Evolutionary conservation across 2,797 vertebrate species (phyloP), one percentile per base, ranked within the genome.

Genomic region (Parotocinclus haroldoi): DNA sequence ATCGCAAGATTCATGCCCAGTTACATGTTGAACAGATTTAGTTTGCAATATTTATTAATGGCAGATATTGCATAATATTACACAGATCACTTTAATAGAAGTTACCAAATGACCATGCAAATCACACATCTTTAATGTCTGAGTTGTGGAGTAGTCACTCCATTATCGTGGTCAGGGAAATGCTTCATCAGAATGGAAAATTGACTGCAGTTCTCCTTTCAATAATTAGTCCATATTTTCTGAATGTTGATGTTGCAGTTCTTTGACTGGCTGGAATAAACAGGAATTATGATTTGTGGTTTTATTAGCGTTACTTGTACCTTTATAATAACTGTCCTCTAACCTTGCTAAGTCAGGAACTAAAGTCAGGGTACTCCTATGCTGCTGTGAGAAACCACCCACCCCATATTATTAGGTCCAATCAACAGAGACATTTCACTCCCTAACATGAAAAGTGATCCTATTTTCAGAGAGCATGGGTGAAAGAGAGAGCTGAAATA

Each of bases 371-470:
- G 38, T 55, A 8, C 42, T 3, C 40, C 72, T 57, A 48, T 61
- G 61, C 67, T 45, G 19, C 45, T 42, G 39, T 44, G 56, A 56
- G 68, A 70, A 69, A 71, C 12, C 62, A 46, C 61, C 46, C 38
- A 39, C 37, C 46, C 63, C 19, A 19, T 73, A 49, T 63, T 68
- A 68, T 67, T 37, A 71, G 75, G 62, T 69, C 63, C 63, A 46
- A 62, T 52, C 68, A 72, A 63, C 50, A 52, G 59, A 72, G 69
- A 76, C 82, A 78, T 82, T 78, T 75, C 70, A 38, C 73, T 81
- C 50, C 58, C 72, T 70, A 37, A 68, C 63, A 67, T 81, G 72
- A 82, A 80, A 86, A 83, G 73, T 60, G 77, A 83, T 87, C 79
- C 76, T 65, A 77, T 86, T 85, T 83, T 80, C 77, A 78, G 50